These are phyloP conservation scores for Autographa pulchrina DNA, from an alignment of 2,888 invertebrate genomes.

Conservation along the genomic window DNA sequence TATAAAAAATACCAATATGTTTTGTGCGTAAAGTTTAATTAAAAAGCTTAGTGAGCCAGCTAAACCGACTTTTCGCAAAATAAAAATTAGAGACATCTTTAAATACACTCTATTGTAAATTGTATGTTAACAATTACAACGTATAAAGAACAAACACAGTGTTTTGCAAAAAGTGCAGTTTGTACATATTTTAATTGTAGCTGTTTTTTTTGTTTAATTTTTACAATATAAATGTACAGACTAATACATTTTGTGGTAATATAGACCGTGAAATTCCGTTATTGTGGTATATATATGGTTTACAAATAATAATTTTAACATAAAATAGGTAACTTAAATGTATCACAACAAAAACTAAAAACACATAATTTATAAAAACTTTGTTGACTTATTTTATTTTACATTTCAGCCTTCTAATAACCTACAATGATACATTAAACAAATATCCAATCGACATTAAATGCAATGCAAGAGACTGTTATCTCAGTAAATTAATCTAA, in stretches of 20 bases:
- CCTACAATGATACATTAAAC: not conserved
- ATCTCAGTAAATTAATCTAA: not conserved
- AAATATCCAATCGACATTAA: not conserved
- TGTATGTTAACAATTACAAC: no score
- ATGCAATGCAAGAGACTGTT: not conserved
- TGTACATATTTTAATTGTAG: not conserved
- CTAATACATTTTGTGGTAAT: not conserved
- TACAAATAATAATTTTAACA: not conserved
- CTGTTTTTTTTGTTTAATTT: not conserved
- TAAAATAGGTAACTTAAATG: not conserved
- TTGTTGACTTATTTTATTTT: not conserved
- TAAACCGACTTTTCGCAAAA: not conserved
- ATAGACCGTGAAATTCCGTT: not conserved
- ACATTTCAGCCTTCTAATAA: not conserved
- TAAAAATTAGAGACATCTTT: not conserved
- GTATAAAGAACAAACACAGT: not conserved
- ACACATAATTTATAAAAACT: not conserved
- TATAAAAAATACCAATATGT: no score
- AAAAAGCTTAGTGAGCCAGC: not conserved
- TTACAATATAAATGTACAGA: no score
- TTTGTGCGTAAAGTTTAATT: not conserved
- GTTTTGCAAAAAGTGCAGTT: not conserved
- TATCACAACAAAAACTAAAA: not conserved
- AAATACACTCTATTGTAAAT: not conserved
- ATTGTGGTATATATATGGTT: conserved; percentile 1